phyloP scores from a whole-genome alignment of 1,140 invertebrate genomes.

The Hypsibius dujardini region DNA sequence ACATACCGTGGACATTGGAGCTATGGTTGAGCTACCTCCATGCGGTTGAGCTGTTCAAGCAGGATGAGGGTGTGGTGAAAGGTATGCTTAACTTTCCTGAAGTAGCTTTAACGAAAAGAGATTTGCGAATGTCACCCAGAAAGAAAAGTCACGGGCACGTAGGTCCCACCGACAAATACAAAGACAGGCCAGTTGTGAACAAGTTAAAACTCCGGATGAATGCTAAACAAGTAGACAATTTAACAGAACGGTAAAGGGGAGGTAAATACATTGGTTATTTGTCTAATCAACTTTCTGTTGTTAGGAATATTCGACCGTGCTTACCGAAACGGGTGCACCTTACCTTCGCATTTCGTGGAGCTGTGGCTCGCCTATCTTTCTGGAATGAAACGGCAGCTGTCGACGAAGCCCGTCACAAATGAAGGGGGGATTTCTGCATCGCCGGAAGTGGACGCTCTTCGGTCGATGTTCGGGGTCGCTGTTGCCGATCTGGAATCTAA shows the following conservation, averaged over 20 bases:
- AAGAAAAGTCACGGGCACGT: too few relatives aligned
- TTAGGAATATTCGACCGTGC: background rate
- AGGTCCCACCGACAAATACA: too few relatives aligned
- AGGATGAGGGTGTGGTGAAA: background rate
- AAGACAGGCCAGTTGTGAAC: too few relatives aligned
- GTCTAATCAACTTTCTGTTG: too few relatives aligned
- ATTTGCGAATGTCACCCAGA: too few relatives aligned
- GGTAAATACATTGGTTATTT: too few relatives aligned
- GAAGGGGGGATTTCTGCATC: background rate
- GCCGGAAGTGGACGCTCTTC: background rate
- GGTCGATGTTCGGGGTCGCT: background rate
- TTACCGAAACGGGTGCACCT: background rate
- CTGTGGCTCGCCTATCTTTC: slow-evolving; percentile 56
- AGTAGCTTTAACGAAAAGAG: too few relatives aligned
- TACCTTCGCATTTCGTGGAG: slow-evolving; percentile 28
- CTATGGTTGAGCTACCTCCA: slow-evolving; percentile 46
- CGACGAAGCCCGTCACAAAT: background rate
- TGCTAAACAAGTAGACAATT: too few relatives aligned
- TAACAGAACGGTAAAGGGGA: background rate
- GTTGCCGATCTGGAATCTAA: background rate
- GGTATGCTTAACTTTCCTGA: background rate
- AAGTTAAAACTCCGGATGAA: too few relatives aligned
- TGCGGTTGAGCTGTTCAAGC: slow-evolving; percentile 38
- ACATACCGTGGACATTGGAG: slow-evolving; percentile 45
- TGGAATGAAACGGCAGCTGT: slow-evolving; percentile 34